Base-by-base conservation (phyloP, 2,888 invertebrate species). In the Ochropleura leucogaster region DNA sequence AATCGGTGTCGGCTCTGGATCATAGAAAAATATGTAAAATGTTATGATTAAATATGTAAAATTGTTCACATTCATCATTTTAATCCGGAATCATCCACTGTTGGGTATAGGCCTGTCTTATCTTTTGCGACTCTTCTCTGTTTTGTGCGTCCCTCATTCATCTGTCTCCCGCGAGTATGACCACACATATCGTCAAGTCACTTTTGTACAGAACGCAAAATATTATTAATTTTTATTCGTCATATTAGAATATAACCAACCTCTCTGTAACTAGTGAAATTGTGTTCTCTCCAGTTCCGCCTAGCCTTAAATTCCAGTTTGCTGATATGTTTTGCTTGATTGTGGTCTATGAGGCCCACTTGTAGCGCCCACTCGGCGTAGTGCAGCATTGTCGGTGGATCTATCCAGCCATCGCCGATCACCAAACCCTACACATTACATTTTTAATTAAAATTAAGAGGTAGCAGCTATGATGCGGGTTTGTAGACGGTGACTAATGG, bases 331-430 rank as follows among this genome's bases (percentile, higher is more conserved):
- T 66, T 77, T 12, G 84, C 84, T 66, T 76, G 65, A 20, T 77
- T 74, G 42, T 69, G 78, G 46, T 81, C 84, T 18, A 84, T 8
- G 10, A 85, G 65, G 2, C 85, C 85, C 6, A 74, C n/a, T 80
- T 85, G 83, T 12, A 80, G 65, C 5, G 67, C 80, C 59, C 72
- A 80, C 9, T 84, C 67, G 9, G 84, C 6, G 18, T 16, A 49
- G 44, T 73, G 40, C n/a, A 51, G 77, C 49, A 77, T 20, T 40
- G 66, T 65, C 16, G 73, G 73, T 14, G 73, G 73, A 14, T 77
- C 72, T 46, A 64, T 73, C 73, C 77, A 73, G 1, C 73, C 77
- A 10, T 14, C 6, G 4, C 77, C 65, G 7, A 73, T 73, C 12
- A 16, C n/a, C 8, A 73, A 18, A 40, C 72, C 72, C 72, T 72